These are phyloP conservation scores for Oncorhynchus clarkii DNA, from an alignment of 2,113 vertebrate genomes.

Conservation along the genomic window DNA sequence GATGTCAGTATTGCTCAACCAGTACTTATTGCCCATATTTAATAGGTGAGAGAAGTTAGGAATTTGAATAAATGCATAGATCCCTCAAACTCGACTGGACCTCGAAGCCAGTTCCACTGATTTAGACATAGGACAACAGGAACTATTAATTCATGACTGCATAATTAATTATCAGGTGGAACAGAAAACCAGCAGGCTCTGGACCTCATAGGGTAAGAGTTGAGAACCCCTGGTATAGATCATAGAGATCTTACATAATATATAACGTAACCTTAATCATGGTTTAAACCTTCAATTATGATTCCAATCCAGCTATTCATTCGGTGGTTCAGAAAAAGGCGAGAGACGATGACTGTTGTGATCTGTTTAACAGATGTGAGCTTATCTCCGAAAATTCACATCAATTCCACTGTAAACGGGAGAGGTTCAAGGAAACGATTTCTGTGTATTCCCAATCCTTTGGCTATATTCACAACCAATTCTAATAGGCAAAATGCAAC, in stretches of 20 bases:
- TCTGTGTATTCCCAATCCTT: too few species aligned
- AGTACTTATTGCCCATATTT: background rate
- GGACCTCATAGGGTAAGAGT: too few species aligned
- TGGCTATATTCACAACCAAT: too few species aligned
- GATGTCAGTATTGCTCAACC: slow-evolving; percentile 53
- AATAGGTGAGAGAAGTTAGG: slow-evolving; percentile 6
- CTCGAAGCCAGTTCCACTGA: background rate
- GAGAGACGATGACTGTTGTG: background rate
- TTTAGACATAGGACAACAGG: slow-evolving; percentile 12
- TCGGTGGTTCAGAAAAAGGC: background rate
- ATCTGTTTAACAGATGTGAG: background rate
- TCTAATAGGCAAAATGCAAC: too few species aligned
- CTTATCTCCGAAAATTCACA: too few species aligned
- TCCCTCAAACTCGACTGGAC: too few species aligned
- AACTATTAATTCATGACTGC: too few species aligned
- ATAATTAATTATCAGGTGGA: too few species aligned
- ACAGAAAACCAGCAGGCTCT: too few species aligned
- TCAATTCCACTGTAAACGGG: too few species aligned
- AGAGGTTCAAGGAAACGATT: too few species aligned
- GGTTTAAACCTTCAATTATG: background rate
- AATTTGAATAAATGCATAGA: slow-evolving; percentile 20
- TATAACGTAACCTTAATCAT: slow-evolving; percentile 53
- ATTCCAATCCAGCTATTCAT: background rate
- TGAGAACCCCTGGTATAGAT: too few species aligned
- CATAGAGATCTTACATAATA: slow-evolving; percentile 29